Evolutionary conservation across 2,888 invertebrate species (phyloP).

Genomic region (Chalcis sispes): DNA sequence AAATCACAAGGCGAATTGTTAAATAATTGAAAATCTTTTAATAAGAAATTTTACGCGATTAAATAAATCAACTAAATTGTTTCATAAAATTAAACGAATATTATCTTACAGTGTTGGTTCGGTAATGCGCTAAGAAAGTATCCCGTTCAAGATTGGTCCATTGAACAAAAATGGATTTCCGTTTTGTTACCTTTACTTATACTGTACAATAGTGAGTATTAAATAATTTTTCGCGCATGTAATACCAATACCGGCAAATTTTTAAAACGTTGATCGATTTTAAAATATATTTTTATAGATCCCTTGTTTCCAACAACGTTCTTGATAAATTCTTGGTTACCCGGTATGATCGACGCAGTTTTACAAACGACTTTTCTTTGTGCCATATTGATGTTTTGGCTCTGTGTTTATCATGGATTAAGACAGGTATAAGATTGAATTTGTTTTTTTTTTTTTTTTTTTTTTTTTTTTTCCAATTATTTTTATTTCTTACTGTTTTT

Average conservation of each 20-base stretch:
- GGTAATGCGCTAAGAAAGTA: constrained; percentile 92
- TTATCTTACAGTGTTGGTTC: constrained; percentile 89
- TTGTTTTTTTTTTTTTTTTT: no score
- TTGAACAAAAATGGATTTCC: constrained; percentile 98
- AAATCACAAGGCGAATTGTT: no score
- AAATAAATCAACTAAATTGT: constrained; percentile 19
- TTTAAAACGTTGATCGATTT: not conserved
- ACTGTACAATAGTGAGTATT: constrained; percentile 91
- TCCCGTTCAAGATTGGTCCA: constrained; percentile 94
- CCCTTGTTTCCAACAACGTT: constrained; percentile 95
- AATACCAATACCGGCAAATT: not conserved
- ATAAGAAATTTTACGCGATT: no score
- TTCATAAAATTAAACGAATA: constrained; percentile 42
- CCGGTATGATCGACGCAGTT: constrained; percentile 93
- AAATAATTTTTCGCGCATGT: not conserved
- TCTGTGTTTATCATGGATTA: constrained; percentile 96
- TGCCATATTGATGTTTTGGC: constrained; percentile 93
- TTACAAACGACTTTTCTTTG: constrained; percentile 94
- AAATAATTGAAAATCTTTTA: no score
- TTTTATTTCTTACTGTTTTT: no score
- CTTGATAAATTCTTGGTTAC: constrained; percentile 91
- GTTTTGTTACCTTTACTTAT: constrained; percentile 90
- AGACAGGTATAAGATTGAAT: no score
- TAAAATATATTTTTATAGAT: constrained; percentile 81
- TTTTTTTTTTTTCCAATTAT: no score